Conservation (phyloP, 2,113 vertebrate species). For the Gopherus evgoodei region DNA sequence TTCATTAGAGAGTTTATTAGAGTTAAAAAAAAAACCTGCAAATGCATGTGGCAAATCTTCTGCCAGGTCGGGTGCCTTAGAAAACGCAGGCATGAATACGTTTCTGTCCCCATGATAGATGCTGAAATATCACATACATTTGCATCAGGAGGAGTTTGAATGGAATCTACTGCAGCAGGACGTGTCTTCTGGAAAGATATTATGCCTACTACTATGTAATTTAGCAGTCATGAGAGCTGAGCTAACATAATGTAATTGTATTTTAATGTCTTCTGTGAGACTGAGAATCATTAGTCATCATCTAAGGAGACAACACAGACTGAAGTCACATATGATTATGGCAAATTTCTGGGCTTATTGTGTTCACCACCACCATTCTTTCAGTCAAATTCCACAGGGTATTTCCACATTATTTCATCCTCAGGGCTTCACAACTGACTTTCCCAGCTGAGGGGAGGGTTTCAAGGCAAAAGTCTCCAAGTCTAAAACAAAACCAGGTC, state of each 20-base stretch:
- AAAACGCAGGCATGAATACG: conserved; percentile 25
- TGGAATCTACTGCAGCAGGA: conserved; percentile 52
- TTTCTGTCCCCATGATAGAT: conserved; percentile 26
- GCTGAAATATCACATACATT: conserved; percentile 54
- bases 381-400: background rate
- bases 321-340: conserved; percentile 46
- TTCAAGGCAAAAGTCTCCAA: background rate
- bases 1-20: conserved; percentile 62
- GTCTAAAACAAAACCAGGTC: background rate
- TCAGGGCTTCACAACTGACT: background rate
- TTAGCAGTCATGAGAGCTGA: conserved; percentile 64
- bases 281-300: conserved; percentile 66
- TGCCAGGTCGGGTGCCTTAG: conserved; percentile 38
- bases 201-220: conserved; percentile 33
- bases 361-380: conserved; percentile 27
- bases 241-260: conserved; percentile 61
- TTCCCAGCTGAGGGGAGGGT: background rate
- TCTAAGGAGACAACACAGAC: conserved; percentile 57
- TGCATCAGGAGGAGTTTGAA: conserved; percentile 66
- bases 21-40: conserved; percentile 5
- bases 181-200: conserved; percentile 30
- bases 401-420: no score
- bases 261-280: conserved; percentile 69
- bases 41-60: conserved; percentile 26
- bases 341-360: background rate